Base-by-base conservation (phyloP, 2,797 vertebrate species). In the Sebastes taczanowskii region DNA sequence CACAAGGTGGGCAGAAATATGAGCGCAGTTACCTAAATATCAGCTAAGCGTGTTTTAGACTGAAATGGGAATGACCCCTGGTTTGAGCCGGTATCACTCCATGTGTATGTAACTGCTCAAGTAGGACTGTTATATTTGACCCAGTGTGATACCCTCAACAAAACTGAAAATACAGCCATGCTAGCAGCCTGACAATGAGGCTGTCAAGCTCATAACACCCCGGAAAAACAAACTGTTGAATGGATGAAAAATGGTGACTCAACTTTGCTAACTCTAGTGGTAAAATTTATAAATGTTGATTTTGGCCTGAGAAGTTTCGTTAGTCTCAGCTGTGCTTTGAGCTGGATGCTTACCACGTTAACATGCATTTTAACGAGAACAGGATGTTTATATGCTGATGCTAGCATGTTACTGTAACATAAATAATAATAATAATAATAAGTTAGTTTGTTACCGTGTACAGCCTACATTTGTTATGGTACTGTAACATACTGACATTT, bases 1-100 rank as follows among this genome's bases (percentile, higher is more conserved):
- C 96, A 98, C 93, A 99, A 99, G 98, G 99, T 99, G 84, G 70
- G 88, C n/a, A 10, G 58, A 77, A 65, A 56, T 25, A 22, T 11
- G 49, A 49, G 1, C 13, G 2, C 18, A 32, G 10, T 6, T 49
- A 6, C n/a, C 1, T 9, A 3, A 18, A 60, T n/a, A 42, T 49
- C 4, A 53, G n/a, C 34, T 3, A 7, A 29, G 1, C 7, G 7
- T 23, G 5, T 56, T 46, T 63, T 5, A n/a, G 42, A 38, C 34
- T 32, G 30, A 29, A 30, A 16, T 29, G 9, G 30, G 11, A 25
- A 29, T 34, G 32, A n/a, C 52, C 22, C 34, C 23, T 22, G 27
- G 22, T 68, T 4, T 1, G 4, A 38, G 11, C 22, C 4, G 7
- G 0, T 38, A 14, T 23, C 6, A 13, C 49, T 25, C 7, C 11